Evolutionary conservation across 2,888 invertebrate genomes (phyloP).

Genomic region (Lasioglossum vierecki): DNA sequence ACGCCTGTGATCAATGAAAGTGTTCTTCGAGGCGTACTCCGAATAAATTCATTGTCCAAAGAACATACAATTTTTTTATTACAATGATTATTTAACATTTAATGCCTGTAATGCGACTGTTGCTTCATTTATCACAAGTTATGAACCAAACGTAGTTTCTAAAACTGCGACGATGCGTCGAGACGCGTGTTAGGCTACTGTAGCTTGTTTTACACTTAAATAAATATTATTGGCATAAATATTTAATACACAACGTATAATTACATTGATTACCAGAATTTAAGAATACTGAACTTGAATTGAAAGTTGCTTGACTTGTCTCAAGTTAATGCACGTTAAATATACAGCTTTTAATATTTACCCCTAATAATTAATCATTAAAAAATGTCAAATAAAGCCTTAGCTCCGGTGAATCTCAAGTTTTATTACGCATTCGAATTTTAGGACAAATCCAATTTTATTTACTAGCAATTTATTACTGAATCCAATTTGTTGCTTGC

Average conservation of each 20-base stretch:
- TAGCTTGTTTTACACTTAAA: background rate
- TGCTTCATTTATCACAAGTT: background rate
- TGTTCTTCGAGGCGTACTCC: background rate
- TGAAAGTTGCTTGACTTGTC: background rate
- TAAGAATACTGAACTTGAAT: background rate
- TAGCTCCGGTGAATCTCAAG: too few species aligned
- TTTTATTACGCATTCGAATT: too few species aligned
- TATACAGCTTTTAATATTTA: background rate
- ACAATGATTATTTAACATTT: background rate
- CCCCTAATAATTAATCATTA: too few species aligned
- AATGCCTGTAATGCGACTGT: background rate
- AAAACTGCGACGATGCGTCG: background rate
- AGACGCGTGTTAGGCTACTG: background rate
- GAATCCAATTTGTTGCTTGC: too few species aligned
- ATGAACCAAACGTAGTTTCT: background rate
- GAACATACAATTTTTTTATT: background rate
- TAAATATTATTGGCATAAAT: background rate
- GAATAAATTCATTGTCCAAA: background rate
- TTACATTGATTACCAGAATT: background rate
- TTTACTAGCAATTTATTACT: too few species aligned
- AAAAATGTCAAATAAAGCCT: too few species aligned
- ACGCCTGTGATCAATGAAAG: slow-evolving; percentile 36
- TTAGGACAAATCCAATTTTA: too few species aligned
- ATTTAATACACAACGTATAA: background rate
- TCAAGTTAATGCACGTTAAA: background rate